Base-by-base conservation (phyloP, 2,888 invertebrate genomes). In the Drosophila stalkeri region DNA sequence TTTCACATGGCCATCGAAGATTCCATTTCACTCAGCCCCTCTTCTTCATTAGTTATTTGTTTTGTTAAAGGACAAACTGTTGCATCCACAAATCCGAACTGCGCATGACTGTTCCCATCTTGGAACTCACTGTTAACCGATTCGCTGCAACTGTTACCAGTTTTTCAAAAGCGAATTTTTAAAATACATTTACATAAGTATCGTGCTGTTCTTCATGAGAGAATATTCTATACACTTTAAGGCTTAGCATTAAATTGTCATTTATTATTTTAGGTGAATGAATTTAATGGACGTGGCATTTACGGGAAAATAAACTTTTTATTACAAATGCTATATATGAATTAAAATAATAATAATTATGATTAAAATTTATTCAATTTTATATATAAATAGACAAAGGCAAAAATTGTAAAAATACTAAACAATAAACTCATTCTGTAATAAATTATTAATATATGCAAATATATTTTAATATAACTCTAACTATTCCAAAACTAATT, bases 51-150 rank as follows among this genome's bases (percentile, higher is more conserved):
- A 64, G 39, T n/a, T 60, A n/a, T 49, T 67, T 64, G 35, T 46
- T n/a, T 70, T 59, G 31, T 47, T 0, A 59, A 64, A 66, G 35
- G 72, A 56, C 90, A 82, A 86, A 89, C 90, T 86, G 86, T 86
- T 86, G 86, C 83, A 64, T 23, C 20, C n/a, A 9, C 49, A 5
- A 23, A 6, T 16, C 0, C 4, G 0, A 2, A 67, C 14, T 72
- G 90, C 89, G 86, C 89, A 86, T 70, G 90, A 43, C 86, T 72
- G 64, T 79, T 72, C 72, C 46, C 65, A 63, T 18, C 2, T 1
- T 18, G 3, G 14, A 9, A 18, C 8, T n/a, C 57, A 5, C 64
- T 90, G 89, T 90, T 86, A 90, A 83, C 86, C 89, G 86, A 23
- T 90, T 90, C 70, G 11, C 5, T 4, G 2, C 12, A 61, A 59